Evolutionary conservation across 2,113 vertebrate genomes (phyloP).

Genomic region (Protobothrops mucrosquamatus): DNA sequence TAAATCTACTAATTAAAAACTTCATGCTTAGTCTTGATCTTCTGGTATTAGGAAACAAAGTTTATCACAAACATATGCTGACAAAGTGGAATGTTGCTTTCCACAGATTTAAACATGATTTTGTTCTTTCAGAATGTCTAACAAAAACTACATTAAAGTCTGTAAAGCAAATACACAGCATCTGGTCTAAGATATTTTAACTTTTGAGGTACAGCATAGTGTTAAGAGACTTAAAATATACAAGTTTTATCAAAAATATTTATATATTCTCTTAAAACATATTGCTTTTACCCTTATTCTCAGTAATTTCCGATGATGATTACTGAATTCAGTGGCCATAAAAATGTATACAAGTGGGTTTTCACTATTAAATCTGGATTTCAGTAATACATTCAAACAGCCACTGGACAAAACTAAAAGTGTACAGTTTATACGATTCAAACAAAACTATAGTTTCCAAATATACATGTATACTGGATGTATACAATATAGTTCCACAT

Average conservation of each 20-base stretch:
- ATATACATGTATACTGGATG: conserved; percentile 74
- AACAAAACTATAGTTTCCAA: conserved; percentile 71
- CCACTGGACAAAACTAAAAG: conserved; percentile 62
- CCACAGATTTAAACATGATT: conserved; percentile 34
- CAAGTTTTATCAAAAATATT: conserved; percentile 81
- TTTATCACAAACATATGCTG: conserved; percentile 2
- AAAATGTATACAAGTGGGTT: conserved; percentile 35
- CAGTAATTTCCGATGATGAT: conserved; percentile 68
- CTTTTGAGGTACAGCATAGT: conserved; percentile 83
- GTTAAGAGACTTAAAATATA: conserved; percentile 78
- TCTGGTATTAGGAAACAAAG: conserved; percentile 34
- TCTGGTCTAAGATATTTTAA: conserved; percentile 60
- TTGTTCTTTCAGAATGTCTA: conserved; percentile 33
- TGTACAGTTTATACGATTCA: conserved; percentile 67
- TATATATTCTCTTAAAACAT: conserved; percentile 79
- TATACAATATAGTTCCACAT: conserved; percentile 67
- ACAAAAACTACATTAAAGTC: conserved; percentile 44
- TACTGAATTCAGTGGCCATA: conserved; percentile 71
- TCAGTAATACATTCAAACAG: conserved; percentile 48
- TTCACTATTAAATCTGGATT: conserved; percentile 44
- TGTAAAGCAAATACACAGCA: conserved; percentile 51
- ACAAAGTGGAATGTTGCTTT: conserved; percentile 42
- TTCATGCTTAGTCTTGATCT: conserved; percentile 37
- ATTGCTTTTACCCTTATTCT: conserved; percentile 77
- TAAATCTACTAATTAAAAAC: not conserved